Base-by-base conservation (phyloP, 1,140 invertebrate genomes). In the Drosophila bocqueti region DNA sequence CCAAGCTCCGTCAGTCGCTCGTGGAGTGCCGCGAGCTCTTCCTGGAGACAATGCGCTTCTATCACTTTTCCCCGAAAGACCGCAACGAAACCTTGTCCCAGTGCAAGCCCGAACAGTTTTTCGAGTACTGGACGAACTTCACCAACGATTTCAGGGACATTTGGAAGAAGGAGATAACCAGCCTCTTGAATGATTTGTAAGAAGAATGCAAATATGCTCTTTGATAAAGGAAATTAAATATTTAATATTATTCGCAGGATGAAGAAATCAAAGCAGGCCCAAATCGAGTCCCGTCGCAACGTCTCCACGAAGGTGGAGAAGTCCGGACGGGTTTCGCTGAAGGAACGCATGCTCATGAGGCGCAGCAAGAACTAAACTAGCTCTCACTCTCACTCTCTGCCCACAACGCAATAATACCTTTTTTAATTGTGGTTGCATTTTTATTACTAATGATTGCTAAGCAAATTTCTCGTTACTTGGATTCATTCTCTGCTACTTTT, bases 141-240 rank as follows among this genome's bases (percentile, higher is more conserved):
- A 98, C 97, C 92, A 95, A 95, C 54, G 98, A 99, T 93, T 99
- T 99, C 91, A 99, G 99, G 94, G 97, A 98, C 92, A 96, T 98
- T 75, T 99, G 97, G 96, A 98, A 98, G 89, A 98, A 97, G 87
- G 98, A 99, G 93, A 96, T 98, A 81, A 96, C 97, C 76, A 94
- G 95, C 83, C 94, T 98, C 29, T 94, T 96, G 61, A 98, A 98
- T 93, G 96, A 97, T 93, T 96, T 96, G 96, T 97, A 94, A 94
- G 94, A 91, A 26, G 29, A n/a, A 9, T 15, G 11, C 0, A 60
- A 29, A 52, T 46, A 3, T 4, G 42, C 10, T 8, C 0, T 0
- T 0, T 8, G 1, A 16, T 16, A 4, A 16, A 15, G 2, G 9
- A 49, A 50, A 24, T 59, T 59, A 31, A 11, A 18, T 40, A 36